These are phyloP conservation scores for Abramis brama DNA, from an alignment of 2,113 vertebrate species.

Conservation along the genomic window DNA sequence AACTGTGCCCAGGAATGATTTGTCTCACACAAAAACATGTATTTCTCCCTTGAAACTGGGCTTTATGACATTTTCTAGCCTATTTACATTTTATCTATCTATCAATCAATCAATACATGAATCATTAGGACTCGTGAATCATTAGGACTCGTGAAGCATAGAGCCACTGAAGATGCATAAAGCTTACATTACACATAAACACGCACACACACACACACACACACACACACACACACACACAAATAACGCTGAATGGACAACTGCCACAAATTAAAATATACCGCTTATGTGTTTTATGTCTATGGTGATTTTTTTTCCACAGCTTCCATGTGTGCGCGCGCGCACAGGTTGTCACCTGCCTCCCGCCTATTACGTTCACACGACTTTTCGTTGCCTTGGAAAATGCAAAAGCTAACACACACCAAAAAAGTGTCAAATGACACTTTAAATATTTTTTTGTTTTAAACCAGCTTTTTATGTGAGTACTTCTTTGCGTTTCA, in stretches of 20 bases:
- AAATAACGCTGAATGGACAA: not conserved
- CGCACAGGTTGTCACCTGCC: conserved; percentile 29
- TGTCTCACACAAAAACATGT: not conserved
- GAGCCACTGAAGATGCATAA: not conserved
- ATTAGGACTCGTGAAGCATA: not conserved
- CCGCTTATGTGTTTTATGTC: not conserved
- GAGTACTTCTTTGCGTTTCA: not conserved
- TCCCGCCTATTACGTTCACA: not conserved
- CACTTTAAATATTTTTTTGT: not conserved
- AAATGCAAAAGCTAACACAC: not conserved
- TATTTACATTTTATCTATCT: not conserved
- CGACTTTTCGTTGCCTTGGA: not conserved
- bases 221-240: not conserved
- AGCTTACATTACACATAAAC: not conserved
- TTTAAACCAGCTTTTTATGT: not conserved
- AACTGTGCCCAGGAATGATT: not conserved
- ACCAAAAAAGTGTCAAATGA: not conserved
- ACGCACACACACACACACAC: not conserved
- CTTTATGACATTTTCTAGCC: not conserved
- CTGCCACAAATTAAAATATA: not conserved
- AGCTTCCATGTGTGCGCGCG: not conserved
- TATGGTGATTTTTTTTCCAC: not conserved
- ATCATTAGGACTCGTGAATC: not conserved
- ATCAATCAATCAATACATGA: not conserved
- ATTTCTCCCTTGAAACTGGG: not conserved